Evolutionary conservation across 2,113 vertebrate genomes (phyloP).

Genomic region (Elaphurus davidianus): DNA sequence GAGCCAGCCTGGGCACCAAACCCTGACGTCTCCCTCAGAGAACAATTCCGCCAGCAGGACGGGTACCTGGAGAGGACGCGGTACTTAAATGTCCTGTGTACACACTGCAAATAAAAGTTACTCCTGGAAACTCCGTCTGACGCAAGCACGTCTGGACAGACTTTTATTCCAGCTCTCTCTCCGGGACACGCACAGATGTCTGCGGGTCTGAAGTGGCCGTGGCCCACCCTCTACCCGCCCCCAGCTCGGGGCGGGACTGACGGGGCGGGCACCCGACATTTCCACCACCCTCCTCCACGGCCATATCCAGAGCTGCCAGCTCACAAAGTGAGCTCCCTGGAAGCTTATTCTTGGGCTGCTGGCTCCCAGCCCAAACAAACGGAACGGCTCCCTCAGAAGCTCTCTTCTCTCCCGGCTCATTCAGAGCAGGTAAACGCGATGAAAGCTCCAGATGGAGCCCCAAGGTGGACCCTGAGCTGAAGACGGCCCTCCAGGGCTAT

Average conservation of each 20-base stretch:
- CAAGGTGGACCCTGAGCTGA: not conserved
- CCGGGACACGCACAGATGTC: not conserved
- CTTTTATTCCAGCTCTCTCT: not conserved
- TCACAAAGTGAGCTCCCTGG: not conserved
- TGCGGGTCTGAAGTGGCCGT: accelerated
- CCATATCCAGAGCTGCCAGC: not conserved
- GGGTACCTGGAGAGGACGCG: not conserved
- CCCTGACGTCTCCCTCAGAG: not conserved
- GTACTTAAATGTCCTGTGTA: no score
- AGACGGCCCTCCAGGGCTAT: not conserved
- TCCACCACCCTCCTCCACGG: not conserved
- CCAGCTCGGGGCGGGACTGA: not conserved
- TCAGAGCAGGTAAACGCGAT: accelerated
- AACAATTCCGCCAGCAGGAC: not conserved
- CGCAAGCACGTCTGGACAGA: not conserved
- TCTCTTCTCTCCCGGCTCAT: not conserved
- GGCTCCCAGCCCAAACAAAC: not conserved
- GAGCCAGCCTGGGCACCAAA: not conserved
- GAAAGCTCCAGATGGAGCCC: not conserved
- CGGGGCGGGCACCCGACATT: not conserved
- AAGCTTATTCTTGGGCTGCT: not conserved
- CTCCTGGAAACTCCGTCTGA: not conserved
- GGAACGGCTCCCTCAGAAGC: not conserved
- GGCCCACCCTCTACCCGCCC: not conserved
- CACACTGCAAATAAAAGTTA: not conserved